Base-by-base conservation (phyloP, 2,888 invertebrate species). In the Cyaniris semiargus region DNA sequence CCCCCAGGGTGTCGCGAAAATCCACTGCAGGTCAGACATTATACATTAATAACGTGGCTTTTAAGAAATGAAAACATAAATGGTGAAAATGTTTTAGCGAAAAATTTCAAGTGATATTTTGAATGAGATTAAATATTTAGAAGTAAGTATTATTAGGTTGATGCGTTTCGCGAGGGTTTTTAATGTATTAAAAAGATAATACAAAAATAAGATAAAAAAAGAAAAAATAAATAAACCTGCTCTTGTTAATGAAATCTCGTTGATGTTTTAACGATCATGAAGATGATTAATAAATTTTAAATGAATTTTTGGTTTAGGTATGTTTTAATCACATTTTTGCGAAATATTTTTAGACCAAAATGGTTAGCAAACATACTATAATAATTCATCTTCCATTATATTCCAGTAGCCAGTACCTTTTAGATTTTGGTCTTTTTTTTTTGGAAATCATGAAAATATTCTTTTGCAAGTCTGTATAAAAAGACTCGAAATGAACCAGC, bases 1-100 rank as follows among this genome's bases (percentile, higher is more conserved):
- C 85, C 89, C 88, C 88, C 38, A 58, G 87, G 86, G 89, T 79
- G 80, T 79, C 81, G 80, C 79, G 79, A 85, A 83, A 84, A 85
- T 81, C 83, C 83, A 85, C 82, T 82, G 78, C 79, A n/a, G 72
- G 56, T 76, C 70, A 56, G 76, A 71, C 76, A 23, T 58, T 74
- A 48, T 53, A 74, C 74, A 48, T 74, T 74, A 74, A 74, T 74
- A 74, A 48, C 15, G 48, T 74, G 38, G 71, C 71, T 38, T 71
- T 71, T 38, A 71, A 71, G 71, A 71, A 71, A 38, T 38, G 71
- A 38, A 38, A 71, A 71, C 18, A 71, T 71, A 71, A 38, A 21
- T 71, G 21, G 38, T 38, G 38, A 38, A 71, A 71, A 70, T 70
- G 27, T 71, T 71, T 71, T 71, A 7, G 34, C 34, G 71, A 18